phyloP scores from a whole-genome alignment of 1,140 invertebrate species.

The Diabrotica undecimpunctata region DNA sequence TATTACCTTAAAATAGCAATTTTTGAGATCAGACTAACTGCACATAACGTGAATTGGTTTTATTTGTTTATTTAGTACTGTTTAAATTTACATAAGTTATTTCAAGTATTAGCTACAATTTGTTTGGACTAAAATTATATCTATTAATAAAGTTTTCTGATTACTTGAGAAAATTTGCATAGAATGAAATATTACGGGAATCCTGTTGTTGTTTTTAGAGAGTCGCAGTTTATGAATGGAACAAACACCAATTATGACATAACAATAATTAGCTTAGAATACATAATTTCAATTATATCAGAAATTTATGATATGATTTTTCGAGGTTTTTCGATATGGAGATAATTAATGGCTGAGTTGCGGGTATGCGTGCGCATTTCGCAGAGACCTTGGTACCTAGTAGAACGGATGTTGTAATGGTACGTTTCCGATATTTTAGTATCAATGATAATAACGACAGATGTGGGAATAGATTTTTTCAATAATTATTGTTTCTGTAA shows the following conservation, averaged over 20 bases:
- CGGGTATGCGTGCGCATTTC: slow-evolving; percentile 24
- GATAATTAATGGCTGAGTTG: too few relatives aligned
- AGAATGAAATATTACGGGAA: neutral
- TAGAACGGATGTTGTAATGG: slow-evolving; percentile 35
- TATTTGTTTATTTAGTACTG: too few relatives aligned
- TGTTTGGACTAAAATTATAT: neutral
- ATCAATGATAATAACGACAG: slow-evolving; percentile 25
- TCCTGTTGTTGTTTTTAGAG: neutral
- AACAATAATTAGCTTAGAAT: neutral
- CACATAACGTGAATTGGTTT: too few relatives aligned
- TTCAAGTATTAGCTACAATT: neutral
- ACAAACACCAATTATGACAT: slow-evolving; percentile 1
- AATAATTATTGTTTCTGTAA: slow-evolving; percentile 10
- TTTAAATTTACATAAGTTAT: too few relatives aligned
- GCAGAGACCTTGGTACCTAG: slow-evolving; percentile 26
- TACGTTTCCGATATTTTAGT: slow-evolving; percentile 34
- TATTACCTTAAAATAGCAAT: too few relatives aligned
- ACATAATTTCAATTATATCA: too few relatives aligned
- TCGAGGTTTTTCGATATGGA: too few relatives aligned
- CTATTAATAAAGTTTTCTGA: neutral
- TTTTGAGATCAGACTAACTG: too few relatives aligned
- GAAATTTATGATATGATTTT: too few relatives aligned
- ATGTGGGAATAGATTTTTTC: slow-evolving; percentile 23
- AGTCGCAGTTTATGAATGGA: slow-evolving; percentile 1
- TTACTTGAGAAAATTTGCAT: neutral